Percentiles rank a stretch among this genome's conserved stretches.
Evolutionary conservation across 2,797 vertebrate genomes (phyloP).

Genomic region (Acipenser oxyrinchus): DNA sequence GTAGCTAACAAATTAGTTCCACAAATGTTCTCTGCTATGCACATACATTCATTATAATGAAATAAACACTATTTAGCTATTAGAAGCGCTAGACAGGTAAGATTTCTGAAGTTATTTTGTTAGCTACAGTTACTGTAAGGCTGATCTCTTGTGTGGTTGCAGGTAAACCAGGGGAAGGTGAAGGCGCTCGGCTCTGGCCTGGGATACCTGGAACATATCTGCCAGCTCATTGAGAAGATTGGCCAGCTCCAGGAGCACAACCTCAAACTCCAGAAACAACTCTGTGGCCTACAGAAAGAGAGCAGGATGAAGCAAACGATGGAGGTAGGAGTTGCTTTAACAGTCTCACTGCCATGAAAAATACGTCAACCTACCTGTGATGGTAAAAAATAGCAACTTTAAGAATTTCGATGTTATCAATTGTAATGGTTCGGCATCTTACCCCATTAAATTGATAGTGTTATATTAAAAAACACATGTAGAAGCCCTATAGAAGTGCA

Average conservation of each 20-base stretch:
- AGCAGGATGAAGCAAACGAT: slow-evolving; percentile 56
- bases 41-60: too few species aligned
- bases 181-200: slow-evolving; percentile 66
- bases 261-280: slow-evolving; percentile 66
- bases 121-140: too few species aligned
- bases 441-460: neutral
- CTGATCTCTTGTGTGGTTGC: slow-evolving; percentile 7
- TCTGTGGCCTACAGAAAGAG: slow-evolving; percentile 64
- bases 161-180: slow-evolving; percentile 59
- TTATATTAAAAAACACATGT: too few species aligned
- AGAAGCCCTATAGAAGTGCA: too few species aligned
- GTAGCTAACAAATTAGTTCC: too few species aligned
- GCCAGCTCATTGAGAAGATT: slow-evolving; percentile 80
- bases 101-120: too few species aligned
- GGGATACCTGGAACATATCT: slow-evolving; percentile 79
- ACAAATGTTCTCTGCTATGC: too few species aligned
- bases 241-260: slow-evolving; percentile 78
- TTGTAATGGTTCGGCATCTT: neutral
- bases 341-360: neutral
- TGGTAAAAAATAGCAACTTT: too few species aligned
- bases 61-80: too few species aligned
- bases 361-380: too few species aligned
- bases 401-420: too few species aligned
- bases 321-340: slow-evolving; percentile 54
- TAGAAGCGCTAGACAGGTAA: too few species aligned